Evolutionary conservation across 2,797 vertebrate species (phyloP).

Genomic region (Merluccius polli): DNA sequence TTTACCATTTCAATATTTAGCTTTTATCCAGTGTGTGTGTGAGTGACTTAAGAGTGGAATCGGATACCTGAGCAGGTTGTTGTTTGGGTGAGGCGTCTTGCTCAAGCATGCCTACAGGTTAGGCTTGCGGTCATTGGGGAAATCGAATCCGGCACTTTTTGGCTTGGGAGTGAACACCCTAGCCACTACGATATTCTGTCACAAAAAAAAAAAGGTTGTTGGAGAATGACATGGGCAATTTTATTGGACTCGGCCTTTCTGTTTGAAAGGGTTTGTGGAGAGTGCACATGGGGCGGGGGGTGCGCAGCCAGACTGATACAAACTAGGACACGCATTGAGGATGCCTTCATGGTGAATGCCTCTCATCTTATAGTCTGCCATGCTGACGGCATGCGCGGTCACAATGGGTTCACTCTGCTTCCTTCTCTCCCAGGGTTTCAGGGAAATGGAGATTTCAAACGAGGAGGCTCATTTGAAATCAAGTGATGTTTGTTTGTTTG

Average conservation of each 20-base stretch:
- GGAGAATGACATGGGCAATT: not conserved
- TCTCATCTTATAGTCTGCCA: conserved; percentile 12
- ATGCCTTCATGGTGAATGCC: conserved; percentile 3
- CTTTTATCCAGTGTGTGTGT: too few relatives aligned
- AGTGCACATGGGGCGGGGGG: not conserved
- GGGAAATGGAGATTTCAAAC: not conserved
- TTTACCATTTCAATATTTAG: not conserved
- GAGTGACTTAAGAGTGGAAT: not conserved
- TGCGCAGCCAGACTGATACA: conserved; percentile 12
- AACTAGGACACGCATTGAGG: conserved; percentile 8
- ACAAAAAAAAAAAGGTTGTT: not conserved
- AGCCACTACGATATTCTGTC: not conserved
- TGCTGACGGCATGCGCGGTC: not conserved
- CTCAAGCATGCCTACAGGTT: not conserved
- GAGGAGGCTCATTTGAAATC: not conserved
- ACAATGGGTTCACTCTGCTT: not conserved
- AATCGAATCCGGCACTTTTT: not conserved
- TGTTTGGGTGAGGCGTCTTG: not conserved
- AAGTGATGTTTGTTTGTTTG: not conserved
- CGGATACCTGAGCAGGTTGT: not conserved
- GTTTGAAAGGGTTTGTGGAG: conserved; percentile 3
- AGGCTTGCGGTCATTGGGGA: not conserved
- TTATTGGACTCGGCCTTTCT: not conserved
- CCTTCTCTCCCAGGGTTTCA: not conserved
- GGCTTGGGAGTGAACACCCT: not conserved